A percentile compares a stretch with the other conserved stretches of the same genome.
Conservation (phyloP, 1,140 invertebrate species). For the Telenomus remus region DNA sequence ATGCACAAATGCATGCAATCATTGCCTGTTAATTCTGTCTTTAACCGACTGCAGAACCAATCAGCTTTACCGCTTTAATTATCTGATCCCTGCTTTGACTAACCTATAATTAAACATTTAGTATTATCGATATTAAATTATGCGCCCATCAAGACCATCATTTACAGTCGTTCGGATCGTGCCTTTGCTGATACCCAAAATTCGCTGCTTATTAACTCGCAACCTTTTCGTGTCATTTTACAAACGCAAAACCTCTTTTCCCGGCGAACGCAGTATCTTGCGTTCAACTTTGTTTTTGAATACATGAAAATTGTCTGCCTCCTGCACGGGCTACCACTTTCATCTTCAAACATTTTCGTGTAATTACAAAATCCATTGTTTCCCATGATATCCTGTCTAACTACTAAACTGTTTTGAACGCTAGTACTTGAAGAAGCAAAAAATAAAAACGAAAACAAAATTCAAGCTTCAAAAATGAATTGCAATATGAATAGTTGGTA, state of each 20-base stretch:
- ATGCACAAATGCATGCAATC: slow-evolving; percentile 56
- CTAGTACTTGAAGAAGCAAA: too few species aligned
- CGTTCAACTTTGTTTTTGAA: neutral
- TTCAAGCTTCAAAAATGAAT: too few species aligned
- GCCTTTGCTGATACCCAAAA: slow-evolving; percentile 18
- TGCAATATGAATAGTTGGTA: too few species aligned
- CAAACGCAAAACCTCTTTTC: neutral
- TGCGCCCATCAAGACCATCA: slow-evolving; percentile 48
- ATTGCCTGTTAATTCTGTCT: slow-evolving; percentile 57
- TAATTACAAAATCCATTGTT: too few species aligned
- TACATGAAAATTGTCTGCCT: too few species aligned
- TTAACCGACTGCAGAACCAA: slow-evolving; percentile 54
- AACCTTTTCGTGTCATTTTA: neutral
- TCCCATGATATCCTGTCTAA: too few species aligned
- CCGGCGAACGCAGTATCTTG: neutral
- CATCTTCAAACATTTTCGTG: too few species aligned
- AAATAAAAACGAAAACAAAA: too few species aligned
- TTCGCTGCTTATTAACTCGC: slow-evolving; percentile 13
- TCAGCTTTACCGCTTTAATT: slow-evolving; percentile 56
- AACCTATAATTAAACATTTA: slow-evolving; percentile 55
- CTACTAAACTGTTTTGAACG: too few species aligned
- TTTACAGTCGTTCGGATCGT: slow-evolving; percentile 40
- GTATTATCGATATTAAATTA: slow-evolving; percentile 58
- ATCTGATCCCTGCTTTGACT: slow-evolving; percentile 56
- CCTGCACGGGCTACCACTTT: too few species aligned